Conservation (phyloP, 1,140 invertebrate genomes). For the Propsilocerus akamusi region DNA sequence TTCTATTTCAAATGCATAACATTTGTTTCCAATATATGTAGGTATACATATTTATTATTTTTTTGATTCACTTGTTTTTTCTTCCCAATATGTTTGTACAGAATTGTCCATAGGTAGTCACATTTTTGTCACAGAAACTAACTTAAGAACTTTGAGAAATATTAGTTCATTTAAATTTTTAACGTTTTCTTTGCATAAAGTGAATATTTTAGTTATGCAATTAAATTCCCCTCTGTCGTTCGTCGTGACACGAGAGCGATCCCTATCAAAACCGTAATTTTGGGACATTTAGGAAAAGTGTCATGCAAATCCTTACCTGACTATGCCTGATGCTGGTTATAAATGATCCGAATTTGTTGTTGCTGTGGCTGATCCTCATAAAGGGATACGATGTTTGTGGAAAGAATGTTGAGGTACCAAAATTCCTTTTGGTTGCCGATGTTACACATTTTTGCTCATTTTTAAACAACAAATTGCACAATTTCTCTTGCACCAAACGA, state of each 20-base stretch:
- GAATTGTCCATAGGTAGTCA: no score
- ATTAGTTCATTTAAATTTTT: no score
- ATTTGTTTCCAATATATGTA: no score
- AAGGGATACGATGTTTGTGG: not conserved
- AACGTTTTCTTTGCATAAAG: no score
- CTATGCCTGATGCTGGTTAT: not conserved
- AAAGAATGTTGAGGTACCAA: not conserved
- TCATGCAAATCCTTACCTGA: not conserved
- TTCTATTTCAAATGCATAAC: no score
- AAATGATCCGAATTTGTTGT: not conserved
- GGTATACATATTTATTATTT: no score
- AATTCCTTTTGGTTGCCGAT: not conserved
- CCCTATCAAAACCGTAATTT: not conserved
- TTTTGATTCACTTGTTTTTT: no score
- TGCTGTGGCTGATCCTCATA: not conserved
- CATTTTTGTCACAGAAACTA: no score
- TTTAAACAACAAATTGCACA: slow-evolving; percentile 37
- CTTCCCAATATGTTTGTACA: no score
- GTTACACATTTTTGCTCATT: slow-evolving; percentile 3
- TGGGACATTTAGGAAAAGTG: not conserved
- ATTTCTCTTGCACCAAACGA: slow-evolving; percentile 39
- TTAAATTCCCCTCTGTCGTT: no score
- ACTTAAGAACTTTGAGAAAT: no score
- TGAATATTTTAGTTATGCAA: slow-evolving; percentile 4
- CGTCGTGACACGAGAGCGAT: not conserved